Base-by-base conservation (phyloP, 2,888 invertebrate species). In the Papilio elwesi region DNA sequence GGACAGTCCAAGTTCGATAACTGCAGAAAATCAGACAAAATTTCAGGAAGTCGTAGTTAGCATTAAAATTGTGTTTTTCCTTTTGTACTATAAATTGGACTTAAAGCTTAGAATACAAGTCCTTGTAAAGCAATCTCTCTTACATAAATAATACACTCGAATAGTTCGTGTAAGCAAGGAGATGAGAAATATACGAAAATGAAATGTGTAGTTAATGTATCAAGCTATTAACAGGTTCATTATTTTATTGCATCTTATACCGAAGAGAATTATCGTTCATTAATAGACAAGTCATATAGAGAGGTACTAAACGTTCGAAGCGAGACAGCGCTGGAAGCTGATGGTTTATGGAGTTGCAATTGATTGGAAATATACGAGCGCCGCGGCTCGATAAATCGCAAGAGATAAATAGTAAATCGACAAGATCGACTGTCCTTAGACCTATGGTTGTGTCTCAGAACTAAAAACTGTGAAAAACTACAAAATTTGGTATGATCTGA, bases 291-390 rank as follows among this genome's bases (percentile, higher is more conserved):
- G 68, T 68, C 57, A 38, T 59, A 49, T 49, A 49, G 68, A 43
- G 16, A 36, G 43, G 52, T 53, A 53, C 52, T 70, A 55, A 64
- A 63, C 13, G 55, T 49, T 68, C 10, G 12, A 36, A 49, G 57
- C 48, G 63, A 26, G 53, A 72, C 72, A 64, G 47, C 36, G 43
- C 52, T 52, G 48, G 52, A 63, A 53, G 72, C 51, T 51, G 69
- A 83, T 80, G 78, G 79, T 81, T 85, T 84, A 86, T 84, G 83
- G 78, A 80, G 75, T 77, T 76, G 79, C 76, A 80, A 82, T 80
- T 83, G 83, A 86, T 85, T 86, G 81, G 82, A 84, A 85, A 83
- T 82, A 81, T 79, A 78, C 76, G 77, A 76, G 76, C 78, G 78
- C 74, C 74, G 64, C 53, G 68, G 73, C 53, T 62, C 70, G 70